Evolutionary conservation across 2,797 vertebrate genomes (phyloP), one percentile per base, ranked within the genome.

Genomic region (Geotrypetes seraphini): DNA sequence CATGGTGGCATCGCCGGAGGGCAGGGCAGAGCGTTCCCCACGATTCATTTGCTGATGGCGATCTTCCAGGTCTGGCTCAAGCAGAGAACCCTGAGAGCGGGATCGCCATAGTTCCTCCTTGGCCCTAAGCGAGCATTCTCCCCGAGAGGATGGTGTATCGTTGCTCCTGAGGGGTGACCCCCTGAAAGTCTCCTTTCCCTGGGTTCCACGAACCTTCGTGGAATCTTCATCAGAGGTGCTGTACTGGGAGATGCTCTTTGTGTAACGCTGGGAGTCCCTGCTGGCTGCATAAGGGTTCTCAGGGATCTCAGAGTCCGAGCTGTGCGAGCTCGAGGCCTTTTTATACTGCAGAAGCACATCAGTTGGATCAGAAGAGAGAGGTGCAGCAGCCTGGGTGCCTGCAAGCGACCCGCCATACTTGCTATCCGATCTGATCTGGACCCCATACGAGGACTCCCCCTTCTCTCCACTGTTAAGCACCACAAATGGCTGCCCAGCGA

Each of bases 401-500:
- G 12, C 0, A 3, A 28, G 3, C 0, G 46, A 31, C 9, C 2
- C 2, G 1, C 54, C 57, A 16, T 20, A 66, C 16, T 42, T 30
- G 16, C 44, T 47, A 2, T 57, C 12, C 1, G 73, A 62, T 34
- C 60, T 87, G 43, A 96, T 87, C 56, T 95, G 90, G 33, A 97
- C 92, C 12, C 93, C 92, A 2, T 92, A 95, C 0, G 92, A 96
- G 0, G 92, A 92, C 16, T 88, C 55, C 1, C 90, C 87, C 47
- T 89, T 91, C 40, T 91, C 61, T 0, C 93, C 90, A 1, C 90
- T 88, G 61, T 97, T 96, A 22, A 97, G 81, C 24, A 97, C 87
- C 16, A 97, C 90, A 6, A 96, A 97, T 1, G 94, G 92, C 62
- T 96, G 91, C 2, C 94, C 94, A 0, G 77, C 90, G 0, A 97